Evolutionary conservation across 2,113 vertebrate species (phyloP).

Genomic region (Mirza zaza): DNA sequence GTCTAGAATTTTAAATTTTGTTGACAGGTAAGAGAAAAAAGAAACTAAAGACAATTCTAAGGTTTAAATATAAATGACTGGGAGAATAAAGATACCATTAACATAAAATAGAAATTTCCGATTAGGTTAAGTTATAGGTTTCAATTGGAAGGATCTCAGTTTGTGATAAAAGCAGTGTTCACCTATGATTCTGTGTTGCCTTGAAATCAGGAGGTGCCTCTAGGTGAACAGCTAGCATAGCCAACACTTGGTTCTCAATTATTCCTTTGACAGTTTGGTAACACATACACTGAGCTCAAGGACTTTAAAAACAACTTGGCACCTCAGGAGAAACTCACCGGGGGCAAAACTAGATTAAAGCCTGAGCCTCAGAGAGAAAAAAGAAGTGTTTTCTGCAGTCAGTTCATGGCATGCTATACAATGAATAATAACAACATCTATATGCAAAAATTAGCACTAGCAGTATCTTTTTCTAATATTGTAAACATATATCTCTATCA

Average conservation of each 20-base stretch:
- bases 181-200: not conserved
- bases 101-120: not conserved
- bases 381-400: not conserved
- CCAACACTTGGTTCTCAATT: not conserved
- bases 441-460: slow-evolving; percentile 22
- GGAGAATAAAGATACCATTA: not conserved
- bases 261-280: not conserved
- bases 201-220: not conserved
- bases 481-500: not conserved
- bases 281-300: not conserved
- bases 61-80: not conserved
- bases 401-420: not conserved
- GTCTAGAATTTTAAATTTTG: not conserved
- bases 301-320: not conserved
- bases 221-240: not conserved
- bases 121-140: not conserved
- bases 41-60: slow-evolving; percentile 4
- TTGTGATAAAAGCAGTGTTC: slow-evolving; percentile 14
- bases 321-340: not conserved
- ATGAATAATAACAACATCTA: not conserved
- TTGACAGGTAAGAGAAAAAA: not conserved
- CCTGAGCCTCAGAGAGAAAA: not conserved
- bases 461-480: slow-evolving; percentile 3
- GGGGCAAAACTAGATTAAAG: not conserved
- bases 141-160: not conserved